A percentile compares a stretch with the other conserved stretches of the same genome.
Conservation (phyloP, 2,888 invertebrate species). For the Spodoptera exigua region DNA sequence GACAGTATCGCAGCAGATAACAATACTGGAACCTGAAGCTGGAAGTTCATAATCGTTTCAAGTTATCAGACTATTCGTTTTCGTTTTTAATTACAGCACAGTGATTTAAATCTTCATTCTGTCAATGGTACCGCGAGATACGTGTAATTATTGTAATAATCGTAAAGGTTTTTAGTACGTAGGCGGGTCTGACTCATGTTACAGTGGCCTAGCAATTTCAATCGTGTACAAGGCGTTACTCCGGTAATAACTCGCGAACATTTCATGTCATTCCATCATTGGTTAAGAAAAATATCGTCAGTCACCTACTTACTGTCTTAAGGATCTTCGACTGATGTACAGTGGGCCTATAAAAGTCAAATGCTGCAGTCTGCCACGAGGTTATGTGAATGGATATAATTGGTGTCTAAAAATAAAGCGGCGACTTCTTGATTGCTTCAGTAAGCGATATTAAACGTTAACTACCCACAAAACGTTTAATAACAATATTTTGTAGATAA, state of each 20-base stretch:
- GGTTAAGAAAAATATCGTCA: conserved; percentile 34
- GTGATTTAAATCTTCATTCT: conserved; percentile 47
- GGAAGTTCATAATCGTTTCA: too few relatives aligned
- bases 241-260: conserved; percentile 40
- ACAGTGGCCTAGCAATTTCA: conserved; percentile 57
- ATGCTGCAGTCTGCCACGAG: conserved; percentile 22
- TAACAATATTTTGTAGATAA: too few relatives aligned
- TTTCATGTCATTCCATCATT: conserved; percentile 39
- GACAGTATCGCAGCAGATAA: conserved; percentile 21
- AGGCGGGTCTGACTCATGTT: conserved; percentile 44
- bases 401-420: conserved; percentile 47
- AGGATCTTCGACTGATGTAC: conserved; percentile 18
- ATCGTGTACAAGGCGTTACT: conserved; percentile 31
- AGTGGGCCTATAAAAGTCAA: conserved; percentile 41
- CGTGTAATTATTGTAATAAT: conserved; percentile 64
- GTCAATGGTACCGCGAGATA: conserved; percentile 32
- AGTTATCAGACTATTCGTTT: conserved; percentile 1
- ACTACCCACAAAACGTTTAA: conserved; percentile 12
- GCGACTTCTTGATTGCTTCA: conserved; percentile 25
- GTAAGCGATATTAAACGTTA: conserved; percentile 15
- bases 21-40: conserved; percentile 2
- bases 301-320: conserved; percentile 10
- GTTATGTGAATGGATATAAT: conserved; percentile 42
- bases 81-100: conserved; percentile 19
- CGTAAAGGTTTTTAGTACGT: conserved; percentile 61